Base-by-base conservation (phyloP, 2,888 invertebrate genomes). In the Synergus gifuensis region DNA sequence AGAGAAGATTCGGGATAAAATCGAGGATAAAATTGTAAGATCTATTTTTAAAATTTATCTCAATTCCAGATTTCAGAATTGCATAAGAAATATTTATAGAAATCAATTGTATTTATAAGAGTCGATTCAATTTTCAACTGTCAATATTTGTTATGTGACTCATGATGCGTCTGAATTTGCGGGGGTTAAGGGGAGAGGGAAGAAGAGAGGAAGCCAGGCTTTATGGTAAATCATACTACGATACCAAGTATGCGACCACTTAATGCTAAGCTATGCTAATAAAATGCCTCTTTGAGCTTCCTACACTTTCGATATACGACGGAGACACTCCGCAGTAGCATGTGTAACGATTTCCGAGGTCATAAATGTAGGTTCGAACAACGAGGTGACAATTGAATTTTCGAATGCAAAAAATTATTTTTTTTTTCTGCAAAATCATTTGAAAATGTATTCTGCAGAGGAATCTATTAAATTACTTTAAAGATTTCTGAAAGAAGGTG, bases 221-320 rank as follows among this genome's bases (percentile, higher is more conserved):
- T 82, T 82, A 84, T 80, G 82, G 79, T 82, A 82, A 82, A 81
- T 79, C 77, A 79, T 77, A 58, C 77, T 79, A 67, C 58, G 82
- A 79, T 82, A 83, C 77, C 83, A 81, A 78, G 81, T 79, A 79
- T 81, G 82, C 81, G 83, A 85, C 86, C 85, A 84, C 85, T 86
- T 87, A 84, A 87, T 84, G 85, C 77, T 83, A 78, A 85, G 84
- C 82, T 84, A 86, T 85, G 88, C 84, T 87, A 87, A 88, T 87
- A 85, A 85, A 85, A 84, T 85, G 85, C 86, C 73, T 80, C 78
- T 85, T 83, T 81, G 82, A 81, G 83, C 85, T 85, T 84, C 87
- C 87, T 86, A 85, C 86, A 79, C 81, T 42, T n/a, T 66, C 18
- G n/a, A 18, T n/a, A 42, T 28, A 28, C 22, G 22, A 62, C 11